Percentiles rank a stretch among this genome's conserved stretches.
These are phyloP conservation scores for Sitta europaea DNA, from an alignment of 2,113 vertebrate species.

Conservation along the genomic window DNA sequence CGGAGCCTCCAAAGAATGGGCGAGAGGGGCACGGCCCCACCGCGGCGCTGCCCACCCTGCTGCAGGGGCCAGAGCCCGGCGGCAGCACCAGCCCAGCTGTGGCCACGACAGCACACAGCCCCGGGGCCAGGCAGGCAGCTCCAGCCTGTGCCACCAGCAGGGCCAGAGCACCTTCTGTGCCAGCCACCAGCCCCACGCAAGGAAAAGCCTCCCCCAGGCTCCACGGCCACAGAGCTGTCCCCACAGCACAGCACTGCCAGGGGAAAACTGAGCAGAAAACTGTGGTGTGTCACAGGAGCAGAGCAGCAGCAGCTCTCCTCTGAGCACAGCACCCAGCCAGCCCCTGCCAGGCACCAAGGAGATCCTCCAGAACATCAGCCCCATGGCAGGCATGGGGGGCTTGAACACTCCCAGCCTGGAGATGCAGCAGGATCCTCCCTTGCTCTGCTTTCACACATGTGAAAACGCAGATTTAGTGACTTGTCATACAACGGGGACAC, in stretches of 20 bases:
- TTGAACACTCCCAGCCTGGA: not conserved
- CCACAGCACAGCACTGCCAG: not conserved
- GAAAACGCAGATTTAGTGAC: not conserved
- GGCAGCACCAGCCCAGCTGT: not conserved
- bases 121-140: rapidly evolving
- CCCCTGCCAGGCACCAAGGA: not conserved
- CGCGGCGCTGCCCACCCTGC: not conserved
- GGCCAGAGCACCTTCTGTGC: rapidly evolving
- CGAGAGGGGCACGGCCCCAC: not conserved
- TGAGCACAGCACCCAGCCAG: rapidly evolving
- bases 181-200: rapidly evolving
- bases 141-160: not conserved
- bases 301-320: not conserved
- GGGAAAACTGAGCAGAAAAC: no score
- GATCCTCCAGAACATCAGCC: not conserved
- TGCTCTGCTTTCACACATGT: not conserved
- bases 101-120: not conserved
- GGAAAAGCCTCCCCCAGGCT: not conserved
- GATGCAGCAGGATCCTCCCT: not conserved
- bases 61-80: not conserved
- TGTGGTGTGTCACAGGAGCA: not conserved
- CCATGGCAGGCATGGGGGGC: rapidly evolving
- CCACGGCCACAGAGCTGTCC: not conserved
- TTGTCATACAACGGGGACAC: not conserved
- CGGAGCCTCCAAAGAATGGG: not conserved